Base-by-base conservation (phyloP, 53 echinoderm and acorn worm species). In the Hippasteria phrygiana region DNA sequence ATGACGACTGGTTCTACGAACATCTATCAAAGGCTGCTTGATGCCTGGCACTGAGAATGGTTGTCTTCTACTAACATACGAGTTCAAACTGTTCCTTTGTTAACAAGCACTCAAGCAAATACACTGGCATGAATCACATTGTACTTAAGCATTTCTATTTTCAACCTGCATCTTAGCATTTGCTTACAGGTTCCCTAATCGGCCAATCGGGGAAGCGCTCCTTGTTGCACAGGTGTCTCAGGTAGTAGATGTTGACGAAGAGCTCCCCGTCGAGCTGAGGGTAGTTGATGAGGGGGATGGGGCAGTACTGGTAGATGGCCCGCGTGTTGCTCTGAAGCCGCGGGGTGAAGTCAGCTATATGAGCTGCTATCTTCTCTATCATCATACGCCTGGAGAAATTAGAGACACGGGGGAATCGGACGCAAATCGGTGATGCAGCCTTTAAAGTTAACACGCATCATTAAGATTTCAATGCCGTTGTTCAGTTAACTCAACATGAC, bases 231-330 rank as follows among this genome's bases (percentile, higher is more conserved):
- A 97, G 88, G 74, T 97, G 98, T 62, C 91, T 90, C 85, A 97
- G 91, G 69, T 97, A 97, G 90, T 97, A 97, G 87, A 97, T 97
- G 67, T 97, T 97, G 56, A 95, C 95, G 34, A 97, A 97, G 42
- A 97, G 93, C 78, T 97, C 98, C 20, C 94, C 91, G 31, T 97
- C 98, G 10, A 97, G 91, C 66, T 97, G 98, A 39, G 98, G 98
- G 46, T 94, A 97, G 89, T 91, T 90, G 88, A 97, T 89, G 92
- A 90, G 94, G 11, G 98, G 98, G 31, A 97, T 95, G 9, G 98
- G 98, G 78, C 98, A 97, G 92, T 97, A 97, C 88, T 97, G 98
- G 51, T 97, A 97, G n/a, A 97, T 90, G 66, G 98, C 83, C 45
- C 98, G 87, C 0, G 94, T 97, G 93, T 97, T 97, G 88, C 95